Evolutionary conservation across 2,888 invertebrate genomes (phyloP).

Genomic region (Falcaria lacertinaria): DNA sequence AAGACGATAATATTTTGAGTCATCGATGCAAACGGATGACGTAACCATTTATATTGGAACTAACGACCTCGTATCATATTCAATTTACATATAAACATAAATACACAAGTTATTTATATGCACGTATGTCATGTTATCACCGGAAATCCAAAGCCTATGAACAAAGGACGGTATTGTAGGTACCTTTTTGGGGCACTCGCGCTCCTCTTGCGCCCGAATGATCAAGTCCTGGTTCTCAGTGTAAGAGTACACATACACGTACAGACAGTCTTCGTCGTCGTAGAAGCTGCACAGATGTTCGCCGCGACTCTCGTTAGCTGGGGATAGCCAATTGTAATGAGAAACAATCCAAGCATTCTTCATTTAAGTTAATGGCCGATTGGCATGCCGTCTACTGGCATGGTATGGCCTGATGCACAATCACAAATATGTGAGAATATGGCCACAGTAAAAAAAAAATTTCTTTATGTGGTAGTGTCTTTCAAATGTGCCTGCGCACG

Average conservation of each 20-base stretch:
- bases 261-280: slow-evolving; percentile 94
- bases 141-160: neutral
- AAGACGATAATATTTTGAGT: too few species aligned
- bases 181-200: slow-evolving; percentile 91
- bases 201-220: slow-evolving; percentile 89
- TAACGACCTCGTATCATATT: neutral
- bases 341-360: too few species aligned
- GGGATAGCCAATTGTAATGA: slow-evolving; percentile 21
- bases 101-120: neutral
- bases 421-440: too few species aligned
- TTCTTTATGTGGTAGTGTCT: too few species aligned
- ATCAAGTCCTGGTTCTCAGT: slow-evolving; percentile 82
- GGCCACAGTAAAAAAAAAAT: too few species aligned
- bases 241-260: slow-evolving; percentile 92
- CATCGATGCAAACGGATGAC: too few species aligned
- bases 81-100: neutral
- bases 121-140: too few species aligned
- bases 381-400: too few species aligned
- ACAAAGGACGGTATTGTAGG: neutral
- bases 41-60: too few species aligned
- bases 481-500: too few species aligned
- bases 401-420: too few species aligned
- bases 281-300: slow-evolving; percentile 90
- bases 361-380: too few species aligned
- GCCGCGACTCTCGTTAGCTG: slow-evolving; percentile 86